These are phyloP conservation scores for Phainopepla nitens DNA, from an alignment of 2,113 vertebrate species.

Conservation along the genomic window DNA sequence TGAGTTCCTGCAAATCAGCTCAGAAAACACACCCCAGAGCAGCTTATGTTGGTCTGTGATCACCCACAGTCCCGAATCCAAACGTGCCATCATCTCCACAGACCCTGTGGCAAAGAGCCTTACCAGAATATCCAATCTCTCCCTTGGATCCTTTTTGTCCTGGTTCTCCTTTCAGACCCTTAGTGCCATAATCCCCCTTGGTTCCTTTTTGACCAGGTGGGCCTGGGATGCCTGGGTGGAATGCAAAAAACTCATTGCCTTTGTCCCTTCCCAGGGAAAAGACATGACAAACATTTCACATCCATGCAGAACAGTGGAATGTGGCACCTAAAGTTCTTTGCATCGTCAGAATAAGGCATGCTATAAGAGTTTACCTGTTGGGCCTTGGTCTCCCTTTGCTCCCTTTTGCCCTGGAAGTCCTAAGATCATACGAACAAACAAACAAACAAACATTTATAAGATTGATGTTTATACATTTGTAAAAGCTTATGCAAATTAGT, in stretches of 20 bases:
- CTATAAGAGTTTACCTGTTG: slow-evolving; percentile 45
- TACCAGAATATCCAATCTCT: background rate
- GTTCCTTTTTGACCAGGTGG: background rate
- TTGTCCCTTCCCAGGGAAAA: background rate
- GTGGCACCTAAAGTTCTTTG: background rate
- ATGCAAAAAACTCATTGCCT: background rate
- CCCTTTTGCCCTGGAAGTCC: slow-evolving; percentile 67
- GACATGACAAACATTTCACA: background rate
- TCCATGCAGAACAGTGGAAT: background rate
- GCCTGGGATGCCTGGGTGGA: background rate
- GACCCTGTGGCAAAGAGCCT: background rate
- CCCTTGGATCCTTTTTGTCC: slow-evolving; percentile 48
- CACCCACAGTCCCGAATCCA: background rate
- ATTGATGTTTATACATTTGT: slow-evolving; percentile 8
- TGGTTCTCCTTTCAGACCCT: slow-evolving; percentile 5
- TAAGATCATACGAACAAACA: slow-evolving; percentile 33
- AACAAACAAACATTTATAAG: background rate
- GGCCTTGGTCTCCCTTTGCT: slow-evolving; percentile 60
- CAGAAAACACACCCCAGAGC: background rate
- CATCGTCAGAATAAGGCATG: background rate
- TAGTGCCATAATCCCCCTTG: background rate
- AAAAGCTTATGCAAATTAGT: background rate
- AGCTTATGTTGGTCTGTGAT: background rate
- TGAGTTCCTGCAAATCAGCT: background rate
- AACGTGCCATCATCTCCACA: background rate